Base-by-base conservation (phyloP, 2,113 vertebrate genomes). In the Callipepla squamata region DNA sequence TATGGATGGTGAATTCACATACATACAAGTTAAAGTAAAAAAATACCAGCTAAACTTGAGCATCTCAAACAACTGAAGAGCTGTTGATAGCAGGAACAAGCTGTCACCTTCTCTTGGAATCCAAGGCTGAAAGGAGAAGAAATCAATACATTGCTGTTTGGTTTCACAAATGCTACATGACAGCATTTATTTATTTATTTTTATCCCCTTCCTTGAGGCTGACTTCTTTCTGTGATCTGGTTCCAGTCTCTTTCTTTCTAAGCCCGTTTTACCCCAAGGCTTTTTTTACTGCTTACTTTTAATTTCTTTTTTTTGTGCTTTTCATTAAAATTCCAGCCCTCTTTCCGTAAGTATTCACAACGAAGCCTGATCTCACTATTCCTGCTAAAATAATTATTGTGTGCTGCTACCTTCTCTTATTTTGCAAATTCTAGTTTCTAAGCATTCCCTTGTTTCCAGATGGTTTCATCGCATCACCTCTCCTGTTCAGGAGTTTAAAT, bases 161-260 rank as follows among this genome's bases (percentile, higher is more conserved):
- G 8, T 84, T 80, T 90, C 94, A 87, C 59, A 59, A 55, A 87
- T 69, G 32, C 47, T 73, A 80, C 63, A 59, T 58, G 81, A 51
- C 47, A 72, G 59, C 8, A 26, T 70, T 26, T 45, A 26, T 40
- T 3, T n/a, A 9, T 23, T 11, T 7, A 53, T 22, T 30, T 34
- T 36, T 32, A 13, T 23, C 18, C 12, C 14, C 18, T 83, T 65
- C 36, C 59, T 74, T 74, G 40, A 86, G 66, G 36, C 18, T 94
- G 23, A 45, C 15, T 80, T 85, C 48, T 77, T 86, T 40, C 40
- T n/a, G 15, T 86, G 44, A 7, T 69, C 16, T 85, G 25, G 34
- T 82, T 73, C 53, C 23, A 59, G 14, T 26, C 0, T 0, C 68
- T 86, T 91, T 69, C 40, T 69, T 84, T 85, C 36, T 14, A 77